Evolutionary conservation across 2,113 vertebrate species (phyloP), one percentile per base, ranked within the genome.

Genomic region (Lethenteron camtschaticum): DNA sequence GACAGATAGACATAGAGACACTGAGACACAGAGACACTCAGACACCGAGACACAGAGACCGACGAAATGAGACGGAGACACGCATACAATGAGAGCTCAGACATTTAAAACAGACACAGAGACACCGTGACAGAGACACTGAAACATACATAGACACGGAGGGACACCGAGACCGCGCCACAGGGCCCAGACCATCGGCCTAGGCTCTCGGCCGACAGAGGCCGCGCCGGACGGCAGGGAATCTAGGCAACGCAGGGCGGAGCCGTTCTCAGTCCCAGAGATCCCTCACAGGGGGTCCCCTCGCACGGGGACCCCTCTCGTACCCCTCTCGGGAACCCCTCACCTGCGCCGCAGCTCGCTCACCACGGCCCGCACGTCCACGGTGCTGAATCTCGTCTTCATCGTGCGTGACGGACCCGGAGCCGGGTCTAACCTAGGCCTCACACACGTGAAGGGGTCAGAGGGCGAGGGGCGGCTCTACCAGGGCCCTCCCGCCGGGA

Each of bases 371-470:
- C 87, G 80, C 73, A 97, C 83, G 2, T 96, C 90, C 71, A 91
- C 69, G 2, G 90, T 92, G 73, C 81, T 86, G 75, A 90, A 95
- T 13, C 90, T 82, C 3, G 79, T 83, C 80, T 97, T 96, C 92
- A 97, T 95, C 59, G 11, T 11, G n/a, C 10, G 41, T 41, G 41
- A 41, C 41, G 5, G 41, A 41, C 41, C 41, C 41, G 41, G 41
- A 6, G 41, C 41, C 41, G 41, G 41, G 41, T 41, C 41, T 41
- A 41, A 41, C 41, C 41, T 41, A 41, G 41, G 41, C 41, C 41
- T 41, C 41, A 41, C 41, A 41, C 41, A 41, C 41, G 41, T 41
- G 5, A 41, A 41, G 41, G 41, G 41, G 41, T 41, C 41, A 41
- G 41, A 41, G 41, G 41, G 6, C 41, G 41, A 41, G 41, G 41